Evolutionary conservation across 2,797 vertebrate species (phyloP), one percentile per base, ranked within the genome.

Genomic region (Lateolabrax maculatus): DNA sequence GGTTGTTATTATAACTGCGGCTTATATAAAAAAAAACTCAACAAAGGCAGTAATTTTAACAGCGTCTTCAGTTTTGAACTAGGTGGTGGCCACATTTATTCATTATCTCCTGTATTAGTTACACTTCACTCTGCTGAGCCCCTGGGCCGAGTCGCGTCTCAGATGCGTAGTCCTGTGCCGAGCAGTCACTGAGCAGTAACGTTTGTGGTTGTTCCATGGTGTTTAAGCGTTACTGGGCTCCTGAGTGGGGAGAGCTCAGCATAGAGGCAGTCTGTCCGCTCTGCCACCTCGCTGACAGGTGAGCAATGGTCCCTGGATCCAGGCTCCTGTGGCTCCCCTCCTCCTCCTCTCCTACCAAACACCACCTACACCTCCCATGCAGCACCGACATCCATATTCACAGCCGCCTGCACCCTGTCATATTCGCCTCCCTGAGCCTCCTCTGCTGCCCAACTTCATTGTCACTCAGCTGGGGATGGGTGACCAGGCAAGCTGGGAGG

Each of bases 331-430:
- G 51, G 65, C 57, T 72, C 44, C 58, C 39, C 61, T 39, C 78
- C 67, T 63, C 55, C 64, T 71, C 75, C 37, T 51, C 43, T 23
- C n/a, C 51, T 8, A 43, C 78, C 73, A 61, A 81, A 83, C 77
- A 55, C 36, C 64, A 66, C 48, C 76, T 62, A 71, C 55, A 36
- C 60, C 70, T 43, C 63, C 60, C 37, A 62, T 62, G 68, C 64
- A 75, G 71, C 69, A 44, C 71, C 84, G 85, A 67, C 80, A 90
- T 95, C 87, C 89, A 89, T 91, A 93, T 93, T 91, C 88, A 86
- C 77, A 84, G 83, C 83, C 53, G 85, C 85, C 78, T 83, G 79
- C 74, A 89, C 53, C 71, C 82, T 90, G 90, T 93, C 89, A 90
- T 90, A 77, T 90, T 87, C 68, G 69, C 87, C 79, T 92, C 83